Percentiles rank a stretch among this genome's conserved stretches.
Evolutionary conservation across 2,888 invertebrate genomes (phyloP).

Genomic region (Galerucella nymphaeae): DNA sequence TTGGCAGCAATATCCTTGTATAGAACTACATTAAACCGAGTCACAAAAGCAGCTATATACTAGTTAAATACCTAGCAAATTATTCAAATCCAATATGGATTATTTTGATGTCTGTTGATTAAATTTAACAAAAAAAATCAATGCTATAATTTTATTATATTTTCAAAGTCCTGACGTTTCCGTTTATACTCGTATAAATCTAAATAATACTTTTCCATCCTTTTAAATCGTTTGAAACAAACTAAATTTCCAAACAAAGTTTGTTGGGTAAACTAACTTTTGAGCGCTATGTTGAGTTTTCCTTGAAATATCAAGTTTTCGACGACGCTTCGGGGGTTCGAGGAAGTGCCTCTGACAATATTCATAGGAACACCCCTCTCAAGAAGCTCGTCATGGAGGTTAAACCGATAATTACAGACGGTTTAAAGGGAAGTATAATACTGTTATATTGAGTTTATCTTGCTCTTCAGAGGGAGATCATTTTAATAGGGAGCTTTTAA

Average conservation of each 20-base stretch:
- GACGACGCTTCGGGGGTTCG: conserved; percentile 8
- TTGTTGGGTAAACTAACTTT: conserved; percentile 15
- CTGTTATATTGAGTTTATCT: conserved; percentile 58
- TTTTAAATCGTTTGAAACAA: not conserved
- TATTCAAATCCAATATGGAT: too few species aligned
- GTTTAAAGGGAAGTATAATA: conserved; percentile 59
- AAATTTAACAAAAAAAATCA: not conserved
- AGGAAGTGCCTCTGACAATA: conserved; percentile 16
- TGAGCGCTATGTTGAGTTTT: conserved; percentile 3
- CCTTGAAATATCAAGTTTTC: not conserved
- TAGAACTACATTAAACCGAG: too few species aligned
- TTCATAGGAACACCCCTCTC: conserved; percentile 21
- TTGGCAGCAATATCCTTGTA: too few species aligned
- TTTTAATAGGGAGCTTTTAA: conserved; percentile 8
- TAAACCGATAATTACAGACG: conserved; percentile 63
- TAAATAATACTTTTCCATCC: conserved; percentile 1
- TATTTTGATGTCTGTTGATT: too few species aligned
- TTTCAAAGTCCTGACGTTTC: not conserved
- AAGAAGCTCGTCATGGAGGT: conserved; percentile 61
- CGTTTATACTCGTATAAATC: not conserved
- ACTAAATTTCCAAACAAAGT: not conserved
- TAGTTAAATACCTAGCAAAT: too few species aligned
- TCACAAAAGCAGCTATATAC: too few species aligned
- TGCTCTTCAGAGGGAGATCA: conserved; percentile 40
- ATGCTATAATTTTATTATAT: not conserved